These are phyloP conservation scores for Brachionichthys hirsutus DNA, from an alignment of 2,113 vertebrate genomes.

Conservation along the genomic window DNA sequence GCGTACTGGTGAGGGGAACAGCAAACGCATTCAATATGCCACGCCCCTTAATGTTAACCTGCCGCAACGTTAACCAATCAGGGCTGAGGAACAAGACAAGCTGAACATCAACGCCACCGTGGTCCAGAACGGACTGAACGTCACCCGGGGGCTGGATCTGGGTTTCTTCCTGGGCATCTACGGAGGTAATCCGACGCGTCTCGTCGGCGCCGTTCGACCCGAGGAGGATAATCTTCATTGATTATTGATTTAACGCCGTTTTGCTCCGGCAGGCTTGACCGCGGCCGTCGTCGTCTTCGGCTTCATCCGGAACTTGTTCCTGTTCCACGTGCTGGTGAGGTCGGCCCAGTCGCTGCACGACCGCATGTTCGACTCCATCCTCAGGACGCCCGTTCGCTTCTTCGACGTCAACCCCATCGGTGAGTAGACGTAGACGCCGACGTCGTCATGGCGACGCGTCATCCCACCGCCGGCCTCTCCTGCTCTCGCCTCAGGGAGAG, in stretches of 20 bases:
- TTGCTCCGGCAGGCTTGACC: conserved; percentile 81
- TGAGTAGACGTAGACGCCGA: conserved; percentile 48
- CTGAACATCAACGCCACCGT: conserved; percentile 21
- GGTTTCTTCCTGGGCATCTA: conserved; percentile 88
- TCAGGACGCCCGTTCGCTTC: conserved; percentile 85
- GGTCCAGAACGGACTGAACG: conserved; percentile 21
- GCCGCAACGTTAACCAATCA: conserved; percentile 16
- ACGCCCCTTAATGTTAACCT: too few species aligned
- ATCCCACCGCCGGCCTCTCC: not conserved
- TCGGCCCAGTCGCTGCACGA: conserved; percentile 84
- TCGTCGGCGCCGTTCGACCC: not conserved
- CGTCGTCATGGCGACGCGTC: too few species aligned
- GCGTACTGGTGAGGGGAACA: conserved; percentile 86
- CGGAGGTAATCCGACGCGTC: conserved; percentile 77
- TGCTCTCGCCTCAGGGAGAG: conserved; percentile 65
- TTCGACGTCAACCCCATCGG: conserved; percentile 92
- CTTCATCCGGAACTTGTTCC: conserved; percentile 77
- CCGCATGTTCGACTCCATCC: conserved; percentile 87
- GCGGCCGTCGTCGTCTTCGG: conserved; percentile 81
- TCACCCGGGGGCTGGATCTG: conserved; percentile 71
- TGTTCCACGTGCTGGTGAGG: conserved; percentile 83
- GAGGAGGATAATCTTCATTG: not conserved
- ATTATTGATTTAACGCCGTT: not conserved
- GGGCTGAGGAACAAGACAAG: conserved; percentile 71
- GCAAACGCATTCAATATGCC: too few species aligned